Percentiles rank a stretch among this genome's conserved stretches.
These are phyloP conservation scores for Caenorhabditis japonica DNA, from an alignment of 2,888 invertebrate genomes.

Conservation along the genomic window DNA sequence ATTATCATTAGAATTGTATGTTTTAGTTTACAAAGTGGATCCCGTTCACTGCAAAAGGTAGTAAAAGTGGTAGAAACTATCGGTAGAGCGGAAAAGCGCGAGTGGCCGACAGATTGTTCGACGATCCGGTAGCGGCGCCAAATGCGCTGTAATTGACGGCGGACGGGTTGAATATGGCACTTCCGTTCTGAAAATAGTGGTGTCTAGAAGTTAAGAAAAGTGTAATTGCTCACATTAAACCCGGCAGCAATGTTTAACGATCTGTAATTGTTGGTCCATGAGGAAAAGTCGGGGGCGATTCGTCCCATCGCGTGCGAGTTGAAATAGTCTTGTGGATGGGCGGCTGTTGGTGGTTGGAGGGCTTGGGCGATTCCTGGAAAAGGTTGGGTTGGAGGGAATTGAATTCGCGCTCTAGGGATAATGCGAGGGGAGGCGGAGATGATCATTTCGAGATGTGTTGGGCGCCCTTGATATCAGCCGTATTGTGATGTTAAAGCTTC, in stretches of 20 bases:
- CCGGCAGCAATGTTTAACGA: constrained; percentile 68
- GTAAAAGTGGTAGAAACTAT: constrained; percentile 13
- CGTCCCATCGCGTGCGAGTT: constrained; percentile 58
- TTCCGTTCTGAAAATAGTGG: constrained; percentile 31
- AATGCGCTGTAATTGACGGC: constrained; percentile 39
- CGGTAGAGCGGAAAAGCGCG: constrained; percentile 43
- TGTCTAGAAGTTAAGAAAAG: too few relatives aligned
- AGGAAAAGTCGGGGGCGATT: constrained; percentile 42
- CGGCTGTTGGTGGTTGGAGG: constrained; percentile 62
- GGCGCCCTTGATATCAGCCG: too few relatives aligned
- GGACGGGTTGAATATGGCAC: constrained; percentile 49
- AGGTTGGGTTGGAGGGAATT: not conserved
- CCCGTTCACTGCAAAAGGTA: constrained; percentile 45
- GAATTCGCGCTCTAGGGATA: too few relatives aligned
- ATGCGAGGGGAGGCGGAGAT: too few relatives aligned
- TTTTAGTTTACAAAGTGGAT: not conserved
- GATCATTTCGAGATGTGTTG: too few relatives aligned
- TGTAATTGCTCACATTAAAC: constrained; percentile 72
- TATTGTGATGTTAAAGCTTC: too few relatives aligned
- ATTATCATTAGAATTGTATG: too few relatives aligned
- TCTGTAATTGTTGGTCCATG: constrained; percentile 67
- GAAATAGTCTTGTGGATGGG: constrained; percentile 65
- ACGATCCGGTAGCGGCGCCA: constrained; percentile 26
- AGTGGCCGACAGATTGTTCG: constrained; percentile 24
- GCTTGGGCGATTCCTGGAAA: constrained; percentile 73